Evolutionary conservation across 2,888 invertebrate species (phyloP).

Genomic region (Mesorhabditis belari): DNA sequence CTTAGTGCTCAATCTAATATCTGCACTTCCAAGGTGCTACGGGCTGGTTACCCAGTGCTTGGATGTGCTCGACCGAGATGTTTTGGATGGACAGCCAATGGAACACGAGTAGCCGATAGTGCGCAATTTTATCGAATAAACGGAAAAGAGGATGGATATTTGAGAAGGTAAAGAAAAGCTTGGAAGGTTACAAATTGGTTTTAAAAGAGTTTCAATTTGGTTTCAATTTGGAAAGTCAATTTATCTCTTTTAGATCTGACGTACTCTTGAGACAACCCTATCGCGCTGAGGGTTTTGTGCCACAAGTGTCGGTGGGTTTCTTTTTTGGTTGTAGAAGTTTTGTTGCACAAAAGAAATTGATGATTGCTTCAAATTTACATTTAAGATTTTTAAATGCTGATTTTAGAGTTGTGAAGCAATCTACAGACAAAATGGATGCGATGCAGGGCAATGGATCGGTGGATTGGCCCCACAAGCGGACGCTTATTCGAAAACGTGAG

Average conservation of each 20-base stretch:
- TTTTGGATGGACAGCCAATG: constrained; percentile 33
- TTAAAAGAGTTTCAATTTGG: not conserved
- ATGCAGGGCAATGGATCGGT: not conserved
- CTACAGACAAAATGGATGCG: constrained; percentile 13
- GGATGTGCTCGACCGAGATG: constrained; percentile 37
- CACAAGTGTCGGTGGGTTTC: not conserved
- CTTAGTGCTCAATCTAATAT: no score
- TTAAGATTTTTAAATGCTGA: not conserved
- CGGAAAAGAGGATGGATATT: constrained; percentile 33
- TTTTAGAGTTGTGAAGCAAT: constrained; percentile 28
- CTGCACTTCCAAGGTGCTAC: no score
- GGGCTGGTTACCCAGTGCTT: constrained; percentile 32
- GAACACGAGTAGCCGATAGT: constrained; percentile 29
- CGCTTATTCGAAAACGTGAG: not conserved
- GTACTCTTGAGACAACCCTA: not conserved
- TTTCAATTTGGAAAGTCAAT: not conserved
- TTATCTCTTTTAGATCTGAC: not conserved
- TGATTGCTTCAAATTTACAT: not conserved
- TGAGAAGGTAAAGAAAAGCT: constrained; percentile 1
- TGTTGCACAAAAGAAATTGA: not conserved
- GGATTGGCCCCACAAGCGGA: not conserved
- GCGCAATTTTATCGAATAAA: constrained; percentile 36
- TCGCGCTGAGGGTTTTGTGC: not conserved
- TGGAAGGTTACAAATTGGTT: not conserved
- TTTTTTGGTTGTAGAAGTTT: not conserved